Evolutionary conservation across 2,888 invertebrate genomes (phyloP).

Genomic region (Apotomis turbidana): DNA sequence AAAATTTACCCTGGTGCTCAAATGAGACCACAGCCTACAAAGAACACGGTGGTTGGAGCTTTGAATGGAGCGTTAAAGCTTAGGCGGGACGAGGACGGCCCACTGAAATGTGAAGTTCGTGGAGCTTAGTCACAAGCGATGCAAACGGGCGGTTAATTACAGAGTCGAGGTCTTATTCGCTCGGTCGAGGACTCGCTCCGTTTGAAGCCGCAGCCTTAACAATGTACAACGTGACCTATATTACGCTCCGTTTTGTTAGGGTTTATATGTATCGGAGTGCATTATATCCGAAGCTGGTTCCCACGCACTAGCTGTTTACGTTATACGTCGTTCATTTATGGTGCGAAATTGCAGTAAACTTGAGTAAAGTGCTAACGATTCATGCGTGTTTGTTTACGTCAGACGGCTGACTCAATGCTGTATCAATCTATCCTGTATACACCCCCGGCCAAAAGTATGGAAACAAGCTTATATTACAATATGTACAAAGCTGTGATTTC

Average conservation of each 20-base stretch:
- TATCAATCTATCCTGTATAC: background rate
- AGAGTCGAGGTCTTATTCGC: conserved; percentile 14
- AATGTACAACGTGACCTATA: conserved; percentile 28
- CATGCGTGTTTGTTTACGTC: conserved; percentile 10
- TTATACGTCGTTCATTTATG: conserved; percentile 22
- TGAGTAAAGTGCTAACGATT: conserved; percentile 12
- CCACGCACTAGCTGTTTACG: conserved; percentile 29
- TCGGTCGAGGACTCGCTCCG: conserved; percentile 12
- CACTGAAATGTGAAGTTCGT: conserved; percentile 29
- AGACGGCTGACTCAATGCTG: conserved; percentile 15
- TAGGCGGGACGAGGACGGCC: conserved; percentile 23
- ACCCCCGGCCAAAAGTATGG: too few relatives aligned
- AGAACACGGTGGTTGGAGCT: conserved; percentile 40
- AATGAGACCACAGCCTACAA: conserved; percentile 28
- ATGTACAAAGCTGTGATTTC: too few relatives aligned
- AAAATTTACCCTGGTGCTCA: background rate
- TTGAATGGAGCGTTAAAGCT: conserved; percentile 31
- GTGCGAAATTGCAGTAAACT: conserved; percentile 23
- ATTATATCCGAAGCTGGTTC: conserved; percentile 27
- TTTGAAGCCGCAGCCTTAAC: conserved; percentile 22
- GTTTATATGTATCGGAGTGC: conserved; percentile 32
- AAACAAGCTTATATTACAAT: too few relatives aligned
- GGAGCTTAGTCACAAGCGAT: conserved; percentile 25
- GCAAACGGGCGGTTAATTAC: conserved; percentile 25
- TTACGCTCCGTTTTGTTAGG: conserved; percentile 21